Evolutionary conservation across 2,113 vertebrate genomes (phyloP), one percentile per base, ranked within the genome.

Genomic region (Collichthys lucidus): DNA sequence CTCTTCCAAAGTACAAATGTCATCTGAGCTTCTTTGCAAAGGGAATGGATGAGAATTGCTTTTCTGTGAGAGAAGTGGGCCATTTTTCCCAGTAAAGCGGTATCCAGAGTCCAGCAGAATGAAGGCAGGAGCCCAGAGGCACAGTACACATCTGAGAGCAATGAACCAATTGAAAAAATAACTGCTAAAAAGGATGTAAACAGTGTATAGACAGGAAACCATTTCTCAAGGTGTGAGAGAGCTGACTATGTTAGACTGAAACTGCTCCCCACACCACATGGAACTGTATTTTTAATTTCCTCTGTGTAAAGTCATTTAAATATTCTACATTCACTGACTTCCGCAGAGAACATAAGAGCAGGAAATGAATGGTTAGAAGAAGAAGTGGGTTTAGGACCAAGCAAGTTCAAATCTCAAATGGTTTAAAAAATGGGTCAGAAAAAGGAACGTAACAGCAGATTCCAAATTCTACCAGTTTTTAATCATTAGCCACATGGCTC

Each of bases 1-100:
- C 31, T 74, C 64, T 57, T 67, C 52, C n/a, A 24, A 47, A 66
- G n/a, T 35, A 7, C 20, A 79, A 64, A 79, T 72, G 66, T 78
- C 69, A 59, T 83, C 22, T 42, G 52, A 81, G 82, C 70, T 77
- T 71, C 59, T 86, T 65, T 55, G 42, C 15, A 57, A 71, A 75
- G 53, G n/a, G 20, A 62, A 62, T 63, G 56, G 20, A 76, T 82
- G 61, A 77, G 67, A 78, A 63, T 71, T 74, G 75, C 31, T 22
- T 46, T 70, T 78, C 50, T 61, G 44, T 46, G 46, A 67, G 29
- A 24, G 11, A 49, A 50, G 31, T 72, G 52, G 62, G 17, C 49
- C 35, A 79, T 83, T 75, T 65, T 83, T 68, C 52, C 42, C 20
- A 60, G 35, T 50, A 17, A 71, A 53, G 22, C 65, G 44, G 6